Base-by-base conservation (phyloP, 2,113 vertebrate species). In the Greenwoodochromis staneri region DNA sequence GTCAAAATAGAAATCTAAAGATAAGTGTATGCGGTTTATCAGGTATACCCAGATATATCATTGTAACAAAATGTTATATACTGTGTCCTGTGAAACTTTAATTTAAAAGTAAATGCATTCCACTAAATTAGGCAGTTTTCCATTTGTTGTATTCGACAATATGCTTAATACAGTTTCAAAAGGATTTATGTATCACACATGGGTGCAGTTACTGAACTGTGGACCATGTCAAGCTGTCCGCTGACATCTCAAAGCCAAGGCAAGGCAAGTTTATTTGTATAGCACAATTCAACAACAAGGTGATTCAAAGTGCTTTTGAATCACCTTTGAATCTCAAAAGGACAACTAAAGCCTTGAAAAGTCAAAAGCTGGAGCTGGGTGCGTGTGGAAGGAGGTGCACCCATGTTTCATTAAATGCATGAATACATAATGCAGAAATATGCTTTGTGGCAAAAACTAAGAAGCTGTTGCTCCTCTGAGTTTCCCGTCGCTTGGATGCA, bases 11-110 rank as follows among this genome's bases (percentile, higher is more conserved):
- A 73, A 76, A 45, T 29, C 24, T 47, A 11, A 47, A 76, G 24
- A 12, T 29, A 47, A 0, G 42, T 11, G 42, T 19, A 76, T 49
- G 7, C 6, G 0, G 24, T 12, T 49, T 76, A 1, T 66, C 61
- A 36, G 9, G 59, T 47, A 29, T 76, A 47, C 40, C 6, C 24
- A 5, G 71, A 19, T 29, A 31, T 0, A 2, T 29, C 71, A 47
- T 76, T 49, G 27, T 49, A 76, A 29, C 16, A 76, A 45, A 29
- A 76, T 47, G 40, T 47, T 76, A 29, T 17, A 27, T 45, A 73
- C 66, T 24, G 11, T 71, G 21, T 76, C 69, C 40, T 76, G 16
- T 76, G 69, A 47, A 76, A 76, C 40, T 47, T 47, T 2, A 45
- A 76, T 29, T 17, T 47, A 11, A 47, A 76, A 76, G 24, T 24